Evolutionary conservation across 2,113 vertebrate species (phyloP), one percentile per base, ranked within the genome.

Genomic region (Elephas maximus): DNA sequence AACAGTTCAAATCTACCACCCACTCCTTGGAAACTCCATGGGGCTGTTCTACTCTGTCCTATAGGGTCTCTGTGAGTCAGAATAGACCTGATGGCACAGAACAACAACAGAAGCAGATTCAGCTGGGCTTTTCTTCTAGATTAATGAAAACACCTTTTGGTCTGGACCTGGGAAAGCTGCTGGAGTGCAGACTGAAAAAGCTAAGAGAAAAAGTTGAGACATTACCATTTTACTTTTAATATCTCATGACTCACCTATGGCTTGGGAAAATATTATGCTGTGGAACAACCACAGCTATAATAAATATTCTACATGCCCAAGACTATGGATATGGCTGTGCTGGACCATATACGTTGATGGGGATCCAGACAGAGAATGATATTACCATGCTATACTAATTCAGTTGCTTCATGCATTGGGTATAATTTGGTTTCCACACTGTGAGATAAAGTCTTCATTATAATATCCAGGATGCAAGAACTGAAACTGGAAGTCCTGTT

Each of bases 121-220:
- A 77, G 57, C 23, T 80, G 15, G 30, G 28, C 71, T 88, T 93
- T 74, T 63, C 88, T 90, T 86, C 78, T 82, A 28, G 37, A 57
- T 62, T 21, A 88, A 73, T 77, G 57, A 92, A 82, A 91, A 73
- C 28, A 78, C 18, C 2, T 69, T 88, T 67, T 51, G 33, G 30
- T 69, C 26, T 62, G 41, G 30, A 45, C 17, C 7, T 30, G 81
- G 45, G 41, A 79, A 82, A 51, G 67, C 65, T 89, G 26, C 80
- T 80, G 62, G 76, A 83, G 92, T n/a, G 44, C 17, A 82, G 79
- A 82, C 57, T 71, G 82, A 79, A 92, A 94, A 94, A 91, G 24
- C 23, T 28, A 85, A 9, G 88, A 3, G 67, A 14, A 74, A 30
- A 86, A 95, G 87, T 88, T 33, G 71, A 88, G 41, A 57, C 17